Evolutionary conservation across 2,797 vertebrate genomes (phyloP).

Genomic region (Tympanoctomys barrerae): DNA sequence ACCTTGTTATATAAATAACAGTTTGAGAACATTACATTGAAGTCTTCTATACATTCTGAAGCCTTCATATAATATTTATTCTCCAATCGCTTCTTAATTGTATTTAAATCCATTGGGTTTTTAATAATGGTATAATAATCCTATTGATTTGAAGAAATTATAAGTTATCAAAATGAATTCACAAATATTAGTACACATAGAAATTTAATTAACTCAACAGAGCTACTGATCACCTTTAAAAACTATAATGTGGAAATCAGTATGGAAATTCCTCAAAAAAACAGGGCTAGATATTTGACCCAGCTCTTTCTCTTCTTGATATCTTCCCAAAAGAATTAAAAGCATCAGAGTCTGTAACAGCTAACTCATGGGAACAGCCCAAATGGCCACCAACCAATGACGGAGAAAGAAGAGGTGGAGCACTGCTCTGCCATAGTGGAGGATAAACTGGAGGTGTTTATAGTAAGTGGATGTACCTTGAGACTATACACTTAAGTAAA

Average conservation of each 20-base stretch:
- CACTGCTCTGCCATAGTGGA: too few species aligned
- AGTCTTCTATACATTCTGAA: conserved; percentile 94
- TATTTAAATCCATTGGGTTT: conserved; percentile 96
- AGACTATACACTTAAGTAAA: neutral
- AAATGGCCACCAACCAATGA: neutral
- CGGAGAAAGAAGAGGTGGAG: neutral
- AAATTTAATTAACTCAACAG: conserved; percentile 36
- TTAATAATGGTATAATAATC: conserved; percentile 97
- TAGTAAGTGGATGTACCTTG: neutral
- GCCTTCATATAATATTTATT: conserved; percentile 95
- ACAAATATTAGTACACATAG: conserved; percentile 36
- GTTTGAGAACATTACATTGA: conserved; percentile 96
- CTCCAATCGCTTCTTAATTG: conserved; percentile 95
- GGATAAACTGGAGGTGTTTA: neutral
- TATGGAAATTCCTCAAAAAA: neutral
- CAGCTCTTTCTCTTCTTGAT: neutral
- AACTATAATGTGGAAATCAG: neutral
- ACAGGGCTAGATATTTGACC: neutral
- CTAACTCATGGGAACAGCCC: neutral
- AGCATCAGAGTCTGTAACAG: neutral
- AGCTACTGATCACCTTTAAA: neutral
- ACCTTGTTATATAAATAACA: conserved; percentile 98
- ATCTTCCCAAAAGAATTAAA: neutral
- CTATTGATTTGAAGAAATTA: conserved; percentile 85
- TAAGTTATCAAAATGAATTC: conserved; percentile 54